A percentile compares a stretch with the other conserved stretches of the same genome.
Conservation (phyloP, 1,140 invertebrate genomes). For the Portunus trituberculatus region DNA sequence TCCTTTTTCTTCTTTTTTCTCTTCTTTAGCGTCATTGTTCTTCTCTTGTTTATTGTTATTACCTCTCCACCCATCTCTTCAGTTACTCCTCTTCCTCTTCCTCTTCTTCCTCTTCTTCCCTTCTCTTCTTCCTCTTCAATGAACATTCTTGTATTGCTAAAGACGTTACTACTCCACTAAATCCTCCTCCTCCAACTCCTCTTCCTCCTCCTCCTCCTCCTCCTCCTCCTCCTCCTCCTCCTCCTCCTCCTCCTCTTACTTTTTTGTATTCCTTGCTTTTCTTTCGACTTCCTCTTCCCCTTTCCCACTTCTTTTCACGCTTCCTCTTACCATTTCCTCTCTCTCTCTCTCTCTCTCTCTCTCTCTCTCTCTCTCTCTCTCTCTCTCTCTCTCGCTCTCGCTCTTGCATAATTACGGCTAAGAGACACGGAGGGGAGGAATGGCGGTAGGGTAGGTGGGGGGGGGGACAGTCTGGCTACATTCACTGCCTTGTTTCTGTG, state of each 20-base stretch:
- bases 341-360: conserved; percentile 29
- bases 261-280: neutral
- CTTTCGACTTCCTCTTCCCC: neutral
- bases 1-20: neutral
- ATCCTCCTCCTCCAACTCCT: neutral
- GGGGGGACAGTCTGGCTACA: too few species aligned
- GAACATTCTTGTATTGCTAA: neutral
- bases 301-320: neutral
- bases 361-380: conserved; percentile 29
- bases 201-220: neutral
- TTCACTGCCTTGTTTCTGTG: too few species aligned
- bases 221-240: neutral
- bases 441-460: too few species aligned
- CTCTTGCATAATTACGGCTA: too few species aligned
- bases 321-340: neutral
- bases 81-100: neutral
- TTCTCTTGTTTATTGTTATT: neutral
- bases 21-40: neutral
- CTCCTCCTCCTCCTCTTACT: neutral
- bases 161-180: neutral
- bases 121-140: neutral
- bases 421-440: too few species aligned
- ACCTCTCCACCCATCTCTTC: neutral
- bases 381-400: neutral
- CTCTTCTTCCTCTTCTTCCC: neutral